Base-by-base conservation (phyloP, 64 coral and sea anemone species). In the Trachythela sp. region DNA sequence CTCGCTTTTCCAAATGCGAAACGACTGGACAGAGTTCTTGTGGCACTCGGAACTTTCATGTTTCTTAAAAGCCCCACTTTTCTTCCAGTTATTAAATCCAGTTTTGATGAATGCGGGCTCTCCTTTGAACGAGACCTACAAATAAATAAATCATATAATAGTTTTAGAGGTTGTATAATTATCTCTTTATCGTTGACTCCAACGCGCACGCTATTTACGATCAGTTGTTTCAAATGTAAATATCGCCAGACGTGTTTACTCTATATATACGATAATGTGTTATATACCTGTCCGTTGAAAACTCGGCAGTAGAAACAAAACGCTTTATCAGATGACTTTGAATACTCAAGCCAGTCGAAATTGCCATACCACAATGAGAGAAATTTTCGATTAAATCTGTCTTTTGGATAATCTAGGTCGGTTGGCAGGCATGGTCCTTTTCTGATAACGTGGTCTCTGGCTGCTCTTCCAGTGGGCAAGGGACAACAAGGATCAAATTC, bases 31-130 rank as follows among this genome's bases (percentile, higher is more conserved):
- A 9, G 75, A 80, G 20, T 80, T 9, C 75, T 18, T 6, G 75
- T 80, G 75, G 33, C 75, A 80, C 32, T 80, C 75, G 9, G 75
- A 80, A 15, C 34, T 80, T 30, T 80, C 33, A 80, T 80, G 75
- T 29, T 80, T 80, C 8, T 9, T 9, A 18, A 80, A 40, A 37
- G 34, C 34, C 20, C 34, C 30, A 9, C 75, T 37, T 40, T 80
- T 80, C 15, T 80, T 80, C 75, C 75, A 80, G 20, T 80, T 80
- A 13, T 29, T 29, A 37, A 80, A 80, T 29, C 75, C 75, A 80
- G 20, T 37, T 29, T 80, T 80, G 8, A 80, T 80, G 30, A 80
- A 80, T 15, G 75, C 30, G 32, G 75, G 75, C 0, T 80, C 75
- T 9, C 75, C 38, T 40, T 40, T 80, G 32, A 29, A 80, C 20